Evolutionary conservation across 2,888 invertebrate genomes (phyloP), one percentile per base, ranked within the genome.

Genomic region (Heliconius aoede): DNA sequence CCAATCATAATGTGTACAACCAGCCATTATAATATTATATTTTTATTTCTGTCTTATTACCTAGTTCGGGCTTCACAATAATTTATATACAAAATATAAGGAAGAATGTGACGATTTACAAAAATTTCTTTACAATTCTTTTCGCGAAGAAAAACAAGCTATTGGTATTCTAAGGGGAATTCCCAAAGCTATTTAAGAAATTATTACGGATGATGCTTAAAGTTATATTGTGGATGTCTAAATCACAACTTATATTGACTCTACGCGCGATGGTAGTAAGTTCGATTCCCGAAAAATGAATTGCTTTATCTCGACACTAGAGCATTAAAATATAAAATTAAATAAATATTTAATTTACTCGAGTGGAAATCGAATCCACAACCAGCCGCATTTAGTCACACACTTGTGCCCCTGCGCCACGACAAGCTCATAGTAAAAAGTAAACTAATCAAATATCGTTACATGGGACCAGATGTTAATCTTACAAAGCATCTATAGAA

Each of bases 381-480:
- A 11, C 36, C 11, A 36, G 36, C 11, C 11, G 11, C 36, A 2
- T 36, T 36, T 11, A 36, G 11, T 36, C 36, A 36, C 36, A 36
- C 36, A 36, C 1, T 36, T 36, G 36, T 36, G 36, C 40, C 40
- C 4, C 15, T 18, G 46, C 18, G 11, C 4, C 11, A n/a, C 11
- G n/a, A 32, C 64, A 21, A 1, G 18, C 7, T 32, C 60, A 30
- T 11, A 62, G 21, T 18, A 30, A 68, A 51, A 68, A 46, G 18
- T 21, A 46, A 67, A 28, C 28, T 21, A 62, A 46, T 18, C 46
- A 46, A 46, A 67, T 67, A 46, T 26, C 21, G 26, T 67, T 46
- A 68, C 51, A 28, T 51, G 51, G 68, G 51, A 68, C 21, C 68
- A 68, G 68, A 46, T 68, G 68, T 28, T 46, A 21, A 68, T 46